Base-by-base conservation (phyloP, 1,140 invertebrate species). In the Calycopis cecrops region DNA sequence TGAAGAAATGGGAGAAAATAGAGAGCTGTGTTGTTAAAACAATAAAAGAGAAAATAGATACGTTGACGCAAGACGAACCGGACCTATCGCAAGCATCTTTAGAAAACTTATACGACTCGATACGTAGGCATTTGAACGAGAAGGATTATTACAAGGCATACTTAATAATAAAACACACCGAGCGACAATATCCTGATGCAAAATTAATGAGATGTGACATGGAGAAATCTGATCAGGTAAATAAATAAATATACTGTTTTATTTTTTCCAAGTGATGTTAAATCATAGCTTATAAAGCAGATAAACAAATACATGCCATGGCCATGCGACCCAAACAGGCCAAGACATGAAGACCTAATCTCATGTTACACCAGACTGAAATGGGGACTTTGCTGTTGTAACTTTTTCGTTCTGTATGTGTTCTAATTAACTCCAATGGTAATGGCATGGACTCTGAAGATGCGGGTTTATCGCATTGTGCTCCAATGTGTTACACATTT, bases 211-310 rank as follows among this genome's bases (percentile, higher is more conserved):
- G 85, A 48, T 85, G 79, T 49, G 75, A 84, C 34, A 86, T 88
- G 83, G 72, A 85, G 28, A 88, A 87, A 65, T 81, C 74, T 67
- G 81, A 88, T 67, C 86, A 88, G 79, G 85, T 87, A 73, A 18
- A 37, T 60, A 10, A 4, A 18, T 51, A 37, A 49, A 10, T 28
- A 35, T 42, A 54, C 12, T 52, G 14, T n/a, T n/a, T 35, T 53
- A 28, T 28, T 28, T 28, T 28, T 28, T 28, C 21, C 2, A 6
- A 28, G 6, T 28, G 21, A 28, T 28, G 6, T 28, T 28, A 28
- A 28, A 3, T 28, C 21, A n/a, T 28, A 28, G 2, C 21, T 28
- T 28, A 28, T 28, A 28, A 28, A 28, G 21, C 6, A 28, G 2
- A 3, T 28, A 28, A 28, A 28, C 2, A 3, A 28, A 28, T 28